phyloP scores from a whole-genome alignment of 2,797 vertebrate genomes.

The Sebastiscus albofasciatus region DNA sequence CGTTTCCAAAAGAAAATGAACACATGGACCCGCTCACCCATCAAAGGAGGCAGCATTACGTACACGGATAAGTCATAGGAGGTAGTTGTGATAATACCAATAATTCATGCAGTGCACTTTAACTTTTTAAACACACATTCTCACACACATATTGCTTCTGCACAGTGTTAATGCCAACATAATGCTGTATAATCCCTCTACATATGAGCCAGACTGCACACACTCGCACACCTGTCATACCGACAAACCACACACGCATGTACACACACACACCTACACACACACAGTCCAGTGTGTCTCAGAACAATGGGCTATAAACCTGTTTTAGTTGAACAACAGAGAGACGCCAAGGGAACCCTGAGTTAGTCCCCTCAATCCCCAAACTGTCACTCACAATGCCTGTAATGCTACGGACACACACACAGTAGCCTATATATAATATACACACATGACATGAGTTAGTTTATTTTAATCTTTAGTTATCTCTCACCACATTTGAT shows the following conservation, averaged over 20 bases:
- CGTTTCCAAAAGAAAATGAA: no score
- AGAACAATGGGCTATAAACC: slow-evolving; percentile 84
- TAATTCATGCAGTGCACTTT: neutral
- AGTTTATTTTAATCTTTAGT: neutral
- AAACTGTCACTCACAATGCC: slow-evolving; percentile 31
- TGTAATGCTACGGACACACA: neutral
- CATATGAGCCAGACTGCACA: neutral
- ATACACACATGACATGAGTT: neutral
- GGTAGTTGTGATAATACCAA: neutral
- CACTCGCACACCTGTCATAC: slow-evolving; percentile 8
- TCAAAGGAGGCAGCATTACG: no score
- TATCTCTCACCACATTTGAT: neutral
- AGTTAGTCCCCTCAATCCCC: slow-evolving; percentile 40
- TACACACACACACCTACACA: slow-evolving; percentile 5
- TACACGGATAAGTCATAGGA: neutral
- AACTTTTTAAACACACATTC: neutral
- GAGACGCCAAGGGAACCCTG: slow-evolving; percentile 45
- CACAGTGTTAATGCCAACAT: slow-evolving; percentile 1
- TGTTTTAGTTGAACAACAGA: slow-evolving; percentile 67
- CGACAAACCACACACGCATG: neutral
- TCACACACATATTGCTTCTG: neutral
- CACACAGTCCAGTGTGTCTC: slow-evolving; percentile 57
- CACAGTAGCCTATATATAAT: neutral
- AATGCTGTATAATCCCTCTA: slow-evolving; percentile 7
- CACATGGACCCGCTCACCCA: no score